phyloP scores from a whole-genome alignment of 2,113 vertebrate species.

The Paradoxurus hermaphroditus region DNA sequence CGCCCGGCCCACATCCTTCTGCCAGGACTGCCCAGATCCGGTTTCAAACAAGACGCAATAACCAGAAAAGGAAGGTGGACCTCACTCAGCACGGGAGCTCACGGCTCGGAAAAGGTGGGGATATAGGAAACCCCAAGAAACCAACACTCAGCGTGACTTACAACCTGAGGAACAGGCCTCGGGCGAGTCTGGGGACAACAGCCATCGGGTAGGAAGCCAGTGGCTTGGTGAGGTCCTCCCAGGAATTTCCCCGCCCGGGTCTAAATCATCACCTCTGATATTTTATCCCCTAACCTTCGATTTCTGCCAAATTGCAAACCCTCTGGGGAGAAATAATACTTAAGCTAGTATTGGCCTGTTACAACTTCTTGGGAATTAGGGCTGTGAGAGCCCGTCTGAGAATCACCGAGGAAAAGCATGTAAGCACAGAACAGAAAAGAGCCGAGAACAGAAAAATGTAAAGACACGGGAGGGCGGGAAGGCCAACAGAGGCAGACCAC shows the following conservation, averaged over 20 bases:
- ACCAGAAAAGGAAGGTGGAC: not conserved
- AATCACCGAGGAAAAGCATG: not conserved
- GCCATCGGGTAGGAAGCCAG: not conserved
- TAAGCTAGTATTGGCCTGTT: constrained; percentile 6
- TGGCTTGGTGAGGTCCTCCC: not conserved
- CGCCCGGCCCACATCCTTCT: not conserved
- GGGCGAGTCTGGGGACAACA: not conserved
- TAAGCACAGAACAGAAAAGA: not conserved
- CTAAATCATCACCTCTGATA: not conserved
- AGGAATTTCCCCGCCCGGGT: not conserved
- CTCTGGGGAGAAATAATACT: constrained; percentile 12
- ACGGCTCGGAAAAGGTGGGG: not conserved
- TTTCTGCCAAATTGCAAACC: constrained; percentile 19
- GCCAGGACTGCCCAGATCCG: not conserved
- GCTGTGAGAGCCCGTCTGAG: not conserved
- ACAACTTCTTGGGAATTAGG: not conserved
- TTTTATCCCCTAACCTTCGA: not conserved
- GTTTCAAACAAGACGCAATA: not conserved
- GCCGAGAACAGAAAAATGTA: not conserved
- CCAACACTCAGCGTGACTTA: not conserved
- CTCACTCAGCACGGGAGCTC: not conserved
- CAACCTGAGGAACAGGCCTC: not conserved
- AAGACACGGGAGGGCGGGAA: not conserved
- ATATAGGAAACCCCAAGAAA: not conserved
- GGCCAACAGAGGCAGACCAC: not conserved